Percentiles rank a stretch among this genome's conserved stretches.
These are phyloP conservation scores for Eleutherodactylus coqui DNA, from an alignment of 2,797 vertebrate genomes.

Conservation along the genomic window DNA sequence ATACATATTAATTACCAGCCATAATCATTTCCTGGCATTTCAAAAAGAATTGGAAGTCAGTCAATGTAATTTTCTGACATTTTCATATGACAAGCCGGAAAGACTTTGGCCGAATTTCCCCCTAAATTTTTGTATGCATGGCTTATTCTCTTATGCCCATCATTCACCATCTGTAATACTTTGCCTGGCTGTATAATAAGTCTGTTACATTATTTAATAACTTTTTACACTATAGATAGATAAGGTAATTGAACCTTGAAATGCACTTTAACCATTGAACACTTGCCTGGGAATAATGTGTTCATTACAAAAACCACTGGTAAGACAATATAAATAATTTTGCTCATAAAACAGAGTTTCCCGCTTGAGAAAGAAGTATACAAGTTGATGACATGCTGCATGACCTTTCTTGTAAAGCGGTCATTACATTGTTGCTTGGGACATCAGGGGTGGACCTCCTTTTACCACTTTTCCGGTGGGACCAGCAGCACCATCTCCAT, in stretches of 20 bases:
- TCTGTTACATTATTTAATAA: too few relatives aligned
- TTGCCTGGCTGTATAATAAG: too few relatives aligned
- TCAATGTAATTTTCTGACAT: neutral
- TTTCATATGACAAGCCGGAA: neutral
- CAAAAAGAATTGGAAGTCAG: neutral
- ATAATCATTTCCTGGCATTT: neutral
- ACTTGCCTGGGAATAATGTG: neutral
- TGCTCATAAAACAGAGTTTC: conserved; percentile 56
- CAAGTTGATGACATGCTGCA: conserved; percentile 83
- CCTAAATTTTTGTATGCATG: neutral
- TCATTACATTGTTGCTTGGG: conserved; percentile 66
- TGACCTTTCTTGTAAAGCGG: conserved; percentile 75
- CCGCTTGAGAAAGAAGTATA: conserved; percentile 72
- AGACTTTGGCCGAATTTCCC: neutral
- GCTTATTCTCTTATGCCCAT: neutral
- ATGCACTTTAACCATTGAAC: too few relatives aligned
- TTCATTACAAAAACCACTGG: neutral
- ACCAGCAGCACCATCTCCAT: conserved; percentile 66
- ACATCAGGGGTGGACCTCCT: conserved; percentile 62
- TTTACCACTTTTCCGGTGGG: conserved; percentile 63
- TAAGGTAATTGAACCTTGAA: neutral
- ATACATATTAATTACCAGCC: neutral
- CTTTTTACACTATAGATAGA: neutral
- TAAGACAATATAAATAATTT: neutral
- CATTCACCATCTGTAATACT: neutral